A percentile compares a stretch with the other conserved stretches of the same genome.
Evolutionary conservation across 35 echinoderm and acorn worm species (phyloP).

Genomic region (Heliocidaris erythrogramma): DNA sequence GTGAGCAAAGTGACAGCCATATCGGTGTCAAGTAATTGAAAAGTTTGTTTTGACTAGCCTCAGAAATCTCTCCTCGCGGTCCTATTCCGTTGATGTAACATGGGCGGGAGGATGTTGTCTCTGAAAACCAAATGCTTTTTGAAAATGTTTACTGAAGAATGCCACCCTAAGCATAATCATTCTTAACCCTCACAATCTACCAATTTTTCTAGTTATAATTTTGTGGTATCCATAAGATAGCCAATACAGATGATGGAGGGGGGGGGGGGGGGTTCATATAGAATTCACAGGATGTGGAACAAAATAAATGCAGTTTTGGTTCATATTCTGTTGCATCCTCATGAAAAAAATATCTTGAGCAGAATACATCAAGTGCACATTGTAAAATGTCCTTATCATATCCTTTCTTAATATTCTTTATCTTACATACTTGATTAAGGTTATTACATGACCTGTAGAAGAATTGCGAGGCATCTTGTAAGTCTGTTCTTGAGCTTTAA

Average conservation of each 20-base stretch:
- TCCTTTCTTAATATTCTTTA: background rate
- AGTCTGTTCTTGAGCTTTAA: background rate
- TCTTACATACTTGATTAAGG: background rate
- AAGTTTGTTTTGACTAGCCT: background rate
- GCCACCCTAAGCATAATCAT: constrained; percentile 9
- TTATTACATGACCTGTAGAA: background rate
- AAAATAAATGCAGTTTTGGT: no score
- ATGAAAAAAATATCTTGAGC: no score
- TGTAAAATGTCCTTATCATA: background rate
- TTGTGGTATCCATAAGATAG: background rate
- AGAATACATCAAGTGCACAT: background rate
- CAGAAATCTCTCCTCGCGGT: background rate
- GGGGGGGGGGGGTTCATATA: background rate
- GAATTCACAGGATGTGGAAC: background rate
- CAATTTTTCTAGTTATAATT: background rate
- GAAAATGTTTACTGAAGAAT: constrained; percentile 18
- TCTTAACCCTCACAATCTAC: constrained; percentile 16
- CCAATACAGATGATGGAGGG: background rate
- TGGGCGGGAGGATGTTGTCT: background rate
- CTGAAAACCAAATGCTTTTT: constrained; percentile 1
- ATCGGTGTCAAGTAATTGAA: constrained; percentile 11
- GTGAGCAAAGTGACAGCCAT: constrained; percentile 15
- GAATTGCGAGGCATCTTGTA: background rate
- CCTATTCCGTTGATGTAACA: constrained; percentile 9
- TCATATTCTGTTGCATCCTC: no score